Conservation (phyloP, 2,113 vertebrate species). For the Mirounga angustirostris region DNA sequence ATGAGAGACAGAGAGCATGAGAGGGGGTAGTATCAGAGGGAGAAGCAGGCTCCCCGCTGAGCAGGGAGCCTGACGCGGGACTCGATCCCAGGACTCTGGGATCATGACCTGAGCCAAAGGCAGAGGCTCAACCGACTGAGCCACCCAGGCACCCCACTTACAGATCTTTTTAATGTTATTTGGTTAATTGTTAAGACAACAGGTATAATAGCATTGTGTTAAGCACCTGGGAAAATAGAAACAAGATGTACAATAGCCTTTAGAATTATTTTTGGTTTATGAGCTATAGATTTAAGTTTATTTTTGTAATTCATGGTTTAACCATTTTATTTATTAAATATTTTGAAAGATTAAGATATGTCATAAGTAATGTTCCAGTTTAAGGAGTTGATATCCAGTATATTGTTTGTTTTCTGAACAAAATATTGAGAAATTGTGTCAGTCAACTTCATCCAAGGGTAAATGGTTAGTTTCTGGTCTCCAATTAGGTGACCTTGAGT, state of each 20-base stretch:
- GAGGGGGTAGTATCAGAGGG: no score
- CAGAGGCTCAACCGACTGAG: background rate
- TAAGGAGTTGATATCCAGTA: background rate
- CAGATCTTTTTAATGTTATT: background rate
- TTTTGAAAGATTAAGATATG: constrained; percentile 23
- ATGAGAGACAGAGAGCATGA: no score
- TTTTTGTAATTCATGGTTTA: constrained; percentile 17
- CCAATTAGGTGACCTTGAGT: background rate
- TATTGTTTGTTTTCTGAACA: constrained; percentile 23
- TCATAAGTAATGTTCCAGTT: background rate
- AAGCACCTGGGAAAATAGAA: background rate
- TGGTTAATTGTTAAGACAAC: constrained; percentile 10
- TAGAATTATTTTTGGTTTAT: background rate
- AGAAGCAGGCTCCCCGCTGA: background rate
- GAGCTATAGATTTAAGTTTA: background rate
- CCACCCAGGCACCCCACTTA: background rate
- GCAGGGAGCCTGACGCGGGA: accelerated
- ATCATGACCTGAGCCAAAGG: background rate
- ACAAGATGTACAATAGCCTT: background rate
- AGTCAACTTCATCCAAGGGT: background rate
- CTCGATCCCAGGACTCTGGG: background rate
- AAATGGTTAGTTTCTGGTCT: background rate
- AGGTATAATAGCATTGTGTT: background rate
- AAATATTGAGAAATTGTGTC: background rate
- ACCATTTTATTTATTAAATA: background rate